These are phyloP conservation scores for Papilio glaucus DNA, from an alignment of 1,140 invertebrate genomes.

Conservation along the genomic window DNA sequence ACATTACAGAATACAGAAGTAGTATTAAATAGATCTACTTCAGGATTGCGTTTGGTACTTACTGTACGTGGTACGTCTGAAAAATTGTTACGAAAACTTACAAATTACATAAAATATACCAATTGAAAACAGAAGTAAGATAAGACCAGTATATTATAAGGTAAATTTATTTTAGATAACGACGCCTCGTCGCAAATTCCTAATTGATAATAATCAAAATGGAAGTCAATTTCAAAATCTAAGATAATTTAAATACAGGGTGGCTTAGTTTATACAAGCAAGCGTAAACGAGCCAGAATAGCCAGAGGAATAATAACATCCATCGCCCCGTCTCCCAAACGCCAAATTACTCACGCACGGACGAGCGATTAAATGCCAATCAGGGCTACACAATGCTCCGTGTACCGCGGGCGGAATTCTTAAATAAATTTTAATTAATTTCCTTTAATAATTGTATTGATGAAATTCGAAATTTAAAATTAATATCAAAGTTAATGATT, in stretches of 20 bases:
- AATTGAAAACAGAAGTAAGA: too few relatives aligned
- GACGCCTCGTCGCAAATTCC: neutral
- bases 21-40: too few relatives aligned
- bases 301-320: conserved; percentile 5
- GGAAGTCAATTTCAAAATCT: neutral
- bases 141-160: neutral
- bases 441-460: neutral
- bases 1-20: too few relatives aligned
- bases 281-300: conserved; percentile 6
- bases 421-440: conserved; percentile 16
- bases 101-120: too few relatives aligned
- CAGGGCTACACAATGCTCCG: neutral
- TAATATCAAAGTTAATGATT: too few relatives aligned
- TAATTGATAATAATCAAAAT: neutral
- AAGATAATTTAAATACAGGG: neutral
- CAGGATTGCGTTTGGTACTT: too few relatives aligned
- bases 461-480: neutral
- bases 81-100: too few relatives aligned
- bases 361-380: conserved; percentile 24
- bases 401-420: neutral
- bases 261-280: conserved; percentile 20
- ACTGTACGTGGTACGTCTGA: too few relatives aligned
- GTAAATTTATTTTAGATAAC: neutral
- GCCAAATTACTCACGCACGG: conserved; percentile 22
- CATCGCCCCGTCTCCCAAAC: neutral